Evolutionary conservation across 1,140 invertebrate species (phyloP), one percentile per base, ranked within the genome.

Genomic region (Ceratosolen solmsi): DNA sequence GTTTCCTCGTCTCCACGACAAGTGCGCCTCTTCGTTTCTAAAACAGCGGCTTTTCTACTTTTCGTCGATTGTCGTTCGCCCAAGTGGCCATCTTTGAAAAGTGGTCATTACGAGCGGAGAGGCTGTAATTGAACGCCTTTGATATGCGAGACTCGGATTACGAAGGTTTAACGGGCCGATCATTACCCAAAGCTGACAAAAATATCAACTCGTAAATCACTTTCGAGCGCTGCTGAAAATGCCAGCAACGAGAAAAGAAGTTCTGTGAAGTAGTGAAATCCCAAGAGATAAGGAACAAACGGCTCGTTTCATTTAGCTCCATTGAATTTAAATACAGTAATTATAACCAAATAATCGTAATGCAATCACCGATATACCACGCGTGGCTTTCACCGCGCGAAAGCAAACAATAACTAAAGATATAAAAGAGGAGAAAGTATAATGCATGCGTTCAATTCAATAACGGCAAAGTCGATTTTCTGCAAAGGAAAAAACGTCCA

Each of bases 351-450:
- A 60, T 71, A 3, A 72, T 56, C 65, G 78, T 30, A 46, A 73
- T 63, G 27, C 22, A 73, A 63, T 80, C 51, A 41, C 46, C 25
- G 51, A 60, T 46, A 49, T 33, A 2, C 20, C 25, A 58, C 51
- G 25, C 25, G 51, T 1, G 22, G 73, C 80, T 82, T 82, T 82
- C 80, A 71, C 73, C 38, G 1, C 46, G 63, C 38, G 73, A 82
- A 76, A 75, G 72, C 73, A 76, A 81, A 81, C 80, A 81, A 81
- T 81, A 76, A 76, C 41, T 63, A 54, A 75, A 75, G 80, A 46
- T 81, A 70, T 76, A 76, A 81, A 81, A 82, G 49, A 68, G 38
- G 73, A 82, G 73, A 76, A 77, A 76, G 63, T 71, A 71, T 58
- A 51, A 68, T 56, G 20, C 41, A 17, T 33, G 54, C 70, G 25